These are phyloP conservation scores for Pseudomugil gertrudae DNA, from an alignment of 2,797 vertebrate genomes.

Conservation along the genomic window DNA sequence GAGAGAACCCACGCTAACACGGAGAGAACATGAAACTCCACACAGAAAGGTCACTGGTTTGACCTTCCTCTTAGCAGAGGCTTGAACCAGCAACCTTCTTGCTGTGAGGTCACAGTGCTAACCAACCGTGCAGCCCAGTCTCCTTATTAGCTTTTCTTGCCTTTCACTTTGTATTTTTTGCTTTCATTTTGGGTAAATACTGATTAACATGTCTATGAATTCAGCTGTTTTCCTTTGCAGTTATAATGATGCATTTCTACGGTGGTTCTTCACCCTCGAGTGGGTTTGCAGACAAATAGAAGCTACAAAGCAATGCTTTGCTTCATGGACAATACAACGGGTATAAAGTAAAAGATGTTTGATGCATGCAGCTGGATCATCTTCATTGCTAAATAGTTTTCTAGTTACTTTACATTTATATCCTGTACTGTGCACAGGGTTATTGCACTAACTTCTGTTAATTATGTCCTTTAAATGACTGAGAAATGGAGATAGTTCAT, in stretches of 20 bases:
- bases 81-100: too few species aligned
- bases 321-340: neutral
- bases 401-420: neutral
- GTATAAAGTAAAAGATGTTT: neutral
- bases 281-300: neutral
- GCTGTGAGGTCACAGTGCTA: too few species aligned
- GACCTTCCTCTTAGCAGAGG: too few species aligned
- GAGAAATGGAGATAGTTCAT: neutral
- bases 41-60: too few species aligned
- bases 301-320: neutral
- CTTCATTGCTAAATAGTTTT: neutral
- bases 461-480: neutral
- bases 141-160: neutral
- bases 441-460: too few species aligned
- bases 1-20: too few species aligned
- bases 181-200: too few species aligned
- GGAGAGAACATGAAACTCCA: too few species aligned
- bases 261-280: conserved; percentile 1
- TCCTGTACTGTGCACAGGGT: too few species aligned
- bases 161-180: neutral
- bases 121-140: too few species aligned
- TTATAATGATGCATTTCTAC: neutral
- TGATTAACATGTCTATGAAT: neutral
- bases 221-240: neutral
- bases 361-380: neutral